These are phyloP conservation scores for Idaea aversata DNA, from an alignment of 2,888 invertebrate genomes.

Conservation along the genomic window DNA sequence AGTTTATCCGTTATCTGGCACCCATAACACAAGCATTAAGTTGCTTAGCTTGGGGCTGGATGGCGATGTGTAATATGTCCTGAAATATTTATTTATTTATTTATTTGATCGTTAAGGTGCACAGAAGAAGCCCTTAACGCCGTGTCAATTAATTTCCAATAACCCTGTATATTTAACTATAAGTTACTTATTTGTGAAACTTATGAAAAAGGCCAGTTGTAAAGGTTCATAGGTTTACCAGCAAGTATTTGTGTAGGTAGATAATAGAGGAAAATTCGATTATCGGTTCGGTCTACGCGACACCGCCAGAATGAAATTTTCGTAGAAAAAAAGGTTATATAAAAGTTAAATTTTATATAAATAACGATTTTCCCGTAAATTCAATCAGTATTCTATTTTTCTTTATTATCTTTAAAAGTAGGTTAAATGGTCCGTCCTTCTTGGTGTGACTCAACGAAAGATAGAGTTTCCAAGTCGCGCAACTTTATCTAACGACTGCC, in stretches of 20 bases:
- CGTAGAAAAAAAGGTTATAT: neutral
- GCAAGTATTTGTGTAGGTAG: neutral
- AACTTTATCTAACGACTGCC: no score
- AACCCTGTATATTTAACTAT: neutral
- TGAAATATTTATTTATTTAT: no score
- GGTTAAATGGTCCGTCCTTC: neutral
- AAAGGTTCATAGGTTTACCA: neutral
- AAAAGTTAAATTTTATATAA: neutral
- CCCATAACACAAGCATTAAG: no score
- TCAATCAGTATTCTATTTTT: neutral
- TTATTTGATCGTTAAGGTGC: no score
- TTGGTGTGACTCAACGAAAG: no score
- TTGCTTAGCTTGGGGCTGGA: no score
- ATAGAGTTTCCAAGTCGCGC: no score
- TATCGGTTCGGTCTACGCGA: neutral
- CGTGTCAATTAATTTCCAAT: no score
- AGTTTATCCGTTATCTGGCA: no score
- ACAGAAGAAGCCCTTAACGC: no score
- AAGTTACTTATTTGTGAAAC: neutral
- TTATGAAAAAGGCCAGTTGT: neutral
- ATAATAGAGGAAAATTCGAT: neutral
- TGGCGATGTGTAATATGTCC: no score
- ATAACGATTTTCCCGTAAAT: neutral
- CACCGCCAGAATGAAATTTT: neutral
- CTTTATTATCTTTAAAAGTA: neutral